Percentiles rank a stretch among this genome's conserved stretches.
Conservation (phyloP, 2,113 vertebrate genomes). For the Morone saxatilis region DNA sequence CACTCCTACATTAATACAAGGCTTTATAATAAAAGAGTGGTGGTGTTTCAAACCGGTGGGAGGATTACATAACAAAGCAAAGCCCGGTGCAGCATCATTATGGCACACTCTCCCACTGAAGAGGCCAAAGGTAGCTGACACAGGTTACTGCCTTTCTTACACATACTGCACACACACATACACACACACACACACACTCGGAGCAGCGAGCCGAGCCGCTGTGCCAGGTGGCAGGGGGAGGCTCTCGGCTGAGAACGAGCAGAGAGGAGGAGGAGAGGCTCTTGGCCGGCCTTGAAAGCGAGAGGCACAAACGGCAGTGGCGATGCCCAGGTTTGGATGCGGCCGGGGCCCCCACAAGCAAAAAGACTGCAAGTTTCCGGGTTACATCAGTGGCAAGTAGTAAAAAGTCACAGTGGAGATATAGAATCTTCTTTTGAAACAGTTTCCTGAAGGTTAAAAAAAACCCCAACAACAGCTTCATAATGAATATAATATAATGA, state of each 20-base stretch:
- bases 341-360: constrained; percentile 60
- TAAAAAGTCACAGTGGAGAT: background rate
- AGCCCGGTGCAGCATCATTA: constrained; percentile 65
- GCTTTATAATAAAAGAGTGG: constrained; percentile 68
- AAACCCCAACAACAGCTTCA: background rate
- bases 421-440: background rate
- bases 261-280: constrained; percentile 71
- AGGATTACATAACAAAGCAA: constrained; percentile 77
- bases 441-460: background rate
- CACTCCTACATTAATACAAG: constrained; percentile 60
- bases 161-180: constrained; percentile 33
- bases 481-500: background rate
- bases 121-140: constrained; percentile 69
- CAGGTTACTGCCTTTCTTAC: constrained; percentile 34
- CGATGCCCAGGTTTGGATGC: constrained; percentile 77
- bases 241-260: constrained; percentile 75
- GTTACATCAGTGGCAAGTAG: constrained; percentile 8
- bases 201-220: constrained; percentile 64
- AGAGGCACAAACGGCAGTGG: constrained; percentile 73
- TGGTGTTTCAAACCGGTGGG: constrained; percentile 75
- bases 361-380: constrained; percentile 31
- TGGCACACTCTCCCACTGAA: constrained; percentile 67
- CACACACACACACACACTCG: constrained; percentile 26
- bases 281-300: constrained; percentile 83
- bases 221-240: constrained; percentile 80